Evolutionary conservation across 2,113 vertebrate genomes (phyloP).

Genomic region (Tichodroma muraria): DNA sequence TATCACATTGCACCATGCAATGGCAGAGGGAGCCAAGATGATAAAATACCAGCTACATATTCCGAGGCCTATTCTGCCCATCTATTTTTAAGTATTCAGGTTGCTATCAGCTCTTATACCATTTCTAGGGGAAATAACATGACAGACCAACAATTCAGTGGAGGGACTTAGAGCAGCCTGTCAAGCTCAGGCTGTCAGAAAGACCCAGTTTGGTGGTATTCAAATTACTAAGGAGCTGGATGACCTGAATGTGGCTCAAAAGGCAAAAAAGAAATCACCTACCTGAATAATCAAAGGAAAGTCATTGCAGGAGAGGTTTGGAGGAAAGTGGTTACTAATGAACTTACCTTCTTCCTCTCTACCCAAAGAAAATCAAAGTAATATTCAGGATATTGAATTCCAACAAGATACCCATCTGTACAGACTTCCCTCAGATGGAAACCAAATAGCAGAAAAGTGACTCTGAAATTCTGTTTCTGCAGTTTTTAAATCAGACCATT

Average conservation of each 20-base stretch:
- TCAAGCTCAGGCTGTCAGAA: conserved; percentile 25
- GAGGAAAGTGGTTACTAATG: not conserved
- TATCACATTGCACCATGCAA: not conserved
- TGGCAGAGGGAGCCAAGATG: not conserved
- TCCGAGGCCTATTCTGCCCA: not conserved
- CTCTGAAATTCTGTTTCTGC: not conserved
- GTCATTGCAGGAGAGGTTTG: not conserved
- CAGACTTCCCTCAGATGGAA: not conserved
- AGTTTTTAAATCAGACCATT: not conserved
- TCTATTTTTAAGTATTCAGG: conserved; percentile 34
- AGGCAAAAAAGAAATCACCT: not conserved
- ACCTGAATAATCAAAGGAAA: not conserved
- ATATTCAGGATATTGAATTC: not conserved
- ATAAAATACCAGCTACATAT: not conserved
- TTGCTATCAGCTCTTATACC: not conserved
- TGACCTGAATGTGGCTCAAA: not conserved
- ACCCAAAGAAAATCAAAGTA: not conserved
- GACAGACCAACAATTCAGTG: not conserved
- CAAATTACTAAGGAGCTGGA: not conserved
- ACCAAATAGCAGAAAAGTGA: not conserved
- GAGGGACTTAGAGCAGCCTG: not conserved
- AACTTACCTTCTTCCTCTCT: not conserved
- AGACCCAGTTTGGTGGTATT: conserved; percentile 12
- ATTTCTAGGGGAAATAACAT: not conserved
- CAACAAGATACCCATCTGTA: not conserved